Evolutionary conservation across 2,113 vertebrate genomes (phyloP), one percentile per base, ranked within the genome.

Genomic region (Spea bombifrons): DNA sequence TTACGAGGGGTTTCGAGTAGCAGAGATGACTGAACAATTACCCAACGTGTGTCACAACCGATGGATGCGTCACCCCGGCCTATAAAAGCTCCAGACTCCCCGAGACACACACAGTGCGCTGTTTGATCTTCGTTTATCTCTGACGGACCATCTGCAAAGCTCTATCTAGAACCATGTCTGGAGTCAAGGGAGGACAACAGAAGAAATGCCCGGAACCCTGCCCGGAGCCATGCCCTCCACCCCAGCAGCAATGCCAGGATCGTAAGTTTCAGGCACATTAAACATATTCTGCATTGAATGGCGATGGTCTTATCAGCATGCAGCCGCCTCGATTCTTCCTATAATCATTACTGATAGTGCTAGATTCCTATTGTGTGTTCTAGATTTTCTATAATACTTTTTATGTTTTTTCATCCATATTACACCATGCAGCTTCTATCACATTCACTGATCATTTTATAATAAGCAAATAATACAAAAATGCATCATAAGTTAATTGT

Each of bases 201-300:
- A 72, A 72, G 66, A 46, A 67, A 67, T 13, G 63, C 63, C 63
- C 15, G 30, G 63, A 65, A 43, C 63, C 30, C 30, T 67, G 53
- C 57, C 72, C 55, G 30, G 72, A 74, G 57, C 57, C 55, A 48
- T 74, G 72, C 57, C 72, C 72, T 63, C 57, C 57, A 64, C 57
- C 72, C 45, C 57, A 74, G 57, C 72, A 30, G 30, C 30, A 74
- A 59, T 48, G 55, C 72, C 72, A 47, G 8, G 45, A 74, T n/a
- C 57, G 72, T 74, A 74, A 74, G 72, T 74, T 9, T 3, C n/a
- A n/a, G n/a, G n/a, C 30, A 30, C 30, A 30, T 30, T 30, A 30
- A 30, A 30, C 30, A 30, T 30, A 30, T 30, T 30, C 30, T 30
- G 30, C 30, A 30, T 2, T 30, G 30, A 30, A 30, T 30, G 30